These are phyloP conservation scores for Dipus sagitta DNA, from an alignment of 2,797 vertebrate genomes.

Conservation along the genomic window DNA sequence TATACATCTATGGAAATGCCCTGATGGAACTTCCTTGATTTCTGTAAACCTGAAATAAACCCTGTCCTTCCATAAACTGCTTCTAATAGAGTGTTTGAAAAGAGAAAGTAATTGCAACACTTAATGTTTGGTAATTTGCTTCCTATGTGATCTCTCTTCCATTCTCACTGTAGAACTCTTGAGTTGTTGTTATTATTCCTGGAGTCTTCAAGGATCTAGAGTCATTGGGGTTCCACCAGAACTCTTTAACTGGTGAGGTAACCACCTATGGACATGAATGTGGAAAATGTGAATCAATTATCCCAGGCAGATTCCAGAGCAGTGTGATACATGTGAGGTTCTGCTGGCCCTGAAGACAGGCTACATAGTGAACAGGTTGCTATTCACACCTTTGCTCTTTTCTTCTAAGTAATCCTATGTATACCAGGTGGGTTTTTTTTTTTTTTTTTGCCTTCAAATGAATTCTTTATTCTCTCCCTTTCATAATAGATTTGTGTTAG, in stretches of 20 bases:
- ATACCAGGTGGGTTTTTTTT: not conserved
- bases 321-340: not conserved
- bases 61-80: too few species aligned
- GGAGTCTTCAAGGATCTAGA: accelerated
- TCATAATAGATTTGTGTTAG: too few species aligned
- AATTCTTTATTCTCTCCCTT: too few species aligned
- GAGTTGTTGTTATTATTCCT: not conserved
- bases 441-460: too few species aligned
- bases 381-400: not conserved
- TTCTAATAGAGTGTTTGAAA: too few species aligned
- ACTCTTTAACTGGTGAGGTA: not conserved
- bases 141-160: not conserved
- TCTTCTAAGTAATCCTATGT: not conserved
- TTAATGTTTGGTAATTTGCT: too few species aligned
- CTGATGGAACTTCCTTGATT: too few species aligned
- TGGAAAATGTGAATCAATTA: not conserved
- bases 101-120: too few species aligned
- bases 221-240: not conserved
- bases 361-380: not conserved
- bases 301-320: not conserved
- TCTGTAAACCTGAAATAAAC: too few species aligned
- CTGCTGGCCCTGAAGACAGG: not conserved
- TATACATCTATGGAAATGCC: too few species aligned
- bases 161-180: not conserved
- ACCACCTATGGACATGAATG: not conserved